phyloP scores from a whole-genome alignment of 1,140 invertebrate genomes.

The Drosophila arawakana region DNA sequence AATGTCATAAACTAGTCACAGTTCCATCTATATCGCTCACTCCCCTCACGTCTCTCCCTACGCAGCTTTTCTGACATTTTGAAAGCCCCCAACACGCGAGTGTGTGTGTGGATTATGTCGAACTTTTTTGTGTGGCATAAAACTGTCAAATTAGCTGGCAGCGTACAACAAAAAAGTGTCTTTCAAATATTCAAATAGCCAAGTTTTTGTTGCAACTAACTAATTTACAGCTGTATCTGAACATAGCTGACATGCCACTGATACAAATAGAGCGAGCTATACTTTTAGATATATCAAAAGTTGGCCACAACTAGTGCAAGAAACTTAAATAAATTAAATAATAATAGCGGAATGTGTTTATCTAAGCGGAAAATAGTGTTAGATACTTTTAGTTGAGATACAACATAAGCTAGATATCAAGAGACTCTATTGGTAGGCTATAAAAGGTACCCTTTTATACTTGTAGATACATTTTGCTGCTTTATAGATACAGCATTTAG shows the following conservation, averaged over 20 bases:
- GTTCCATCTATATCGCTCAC: slow-evolving; percentile 56
- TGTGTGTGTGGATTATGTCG: slow-evolving; percentile 45
- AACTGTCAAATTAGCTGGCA: slow-evolving; percentile 77
- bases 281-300: not conserved
- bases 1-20: slow-evolving; percentile 76
- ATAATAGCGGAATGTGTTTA: too few species aligned
- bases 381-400: not conserved
- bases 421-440: too few species aligned
- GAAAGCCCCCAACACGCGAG: not conserved
- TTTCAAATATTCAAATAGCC: slow-evolving; percentile 53
- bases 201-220: slow-evolving; percentile 49
- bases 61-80: too few species aligned
- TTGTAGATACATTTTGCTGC: not conserved
- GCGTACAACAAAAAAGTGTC: slow-evolving; percentile 50
- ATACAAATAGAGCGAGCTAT: slow-evolving; percentile 3
- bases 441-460: not conserved
- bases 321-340: not conserved
- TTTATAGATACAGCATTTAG: too few species aligned
- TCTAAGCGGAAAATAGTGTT: not conserved
- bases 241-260: slow-evolving; percentile 36
- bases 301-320: not conserved
- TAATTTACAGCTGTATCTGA: slow-evolving; percentile 60
- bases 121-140: slow-evolving; percentile 63
- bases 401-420: too few species aligned
- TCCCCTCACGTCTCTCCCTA: not conserved